Percentiles rank a stretch among this genome's conserved stretches.
These are phyloP conservation scores for Nipponia nippon DNA, from an alignment of 2,113 vertebrate species.

Conservation along the genomic window DNA sequence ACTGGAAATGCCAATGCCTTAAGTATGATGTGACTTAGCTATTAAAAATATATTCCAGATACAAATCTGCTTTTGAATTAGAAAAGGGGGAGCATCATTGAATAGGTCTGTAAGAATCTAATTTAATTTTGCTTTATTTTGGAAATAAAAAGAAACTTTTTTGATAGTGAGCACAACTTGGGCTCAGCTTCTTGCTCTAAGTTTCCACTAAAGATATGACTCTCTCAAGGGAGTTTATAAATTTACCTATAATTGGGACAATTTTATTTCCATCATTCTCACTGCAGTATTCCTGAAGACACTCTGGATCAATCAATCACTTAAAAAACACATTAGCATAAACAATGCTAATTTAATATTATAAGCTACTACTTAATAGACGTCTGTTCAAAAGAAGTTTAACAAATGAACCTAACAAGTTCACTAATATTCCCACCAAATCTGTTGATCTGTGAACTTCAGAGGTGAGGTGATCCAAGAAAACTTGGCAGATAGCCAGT, in stretches of 20 bases:
- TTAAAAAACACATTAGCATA: not conserved
- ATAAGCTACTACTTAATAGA: not conserved
- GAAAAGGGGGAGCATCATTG: not conserved
- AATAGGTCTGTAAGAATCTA: not conserved
- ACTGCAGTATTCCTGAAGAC: not conserved
- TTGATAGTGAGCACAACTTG: not conserved
- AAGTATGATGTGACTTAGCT: not conserved
- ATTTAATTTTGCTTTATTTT: not conserved
- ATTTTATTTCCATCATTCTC: not conserved
- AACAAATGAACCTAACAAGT: not conserved
- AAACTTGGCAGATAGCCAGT: not conserved
- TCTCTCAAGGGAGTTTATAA: not conserved
- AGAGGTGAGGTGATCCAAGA: not conserved
- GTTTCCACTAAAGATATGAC: not conserved
- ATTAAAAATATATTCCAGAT: not conserved
- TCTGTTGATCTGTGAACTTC: not conserved
- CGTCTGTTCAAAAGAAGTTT: not conserved
- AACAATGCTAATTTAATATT: not conserved
- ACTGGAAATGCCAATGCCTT: not conserved
- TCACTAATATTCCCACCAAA: not conserved
- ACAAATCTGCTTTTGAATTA: not conserved
- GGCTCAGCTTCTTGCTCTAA: not conserved
- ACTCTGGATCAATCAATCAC: not conserved
- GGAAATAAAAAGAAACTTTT: not conserved
- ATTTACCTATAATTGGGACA: not conserved